Evolutionary conservation across 2,797 vertebrate species (phyloP).

Genomic region (Tinamus major): DNA sequence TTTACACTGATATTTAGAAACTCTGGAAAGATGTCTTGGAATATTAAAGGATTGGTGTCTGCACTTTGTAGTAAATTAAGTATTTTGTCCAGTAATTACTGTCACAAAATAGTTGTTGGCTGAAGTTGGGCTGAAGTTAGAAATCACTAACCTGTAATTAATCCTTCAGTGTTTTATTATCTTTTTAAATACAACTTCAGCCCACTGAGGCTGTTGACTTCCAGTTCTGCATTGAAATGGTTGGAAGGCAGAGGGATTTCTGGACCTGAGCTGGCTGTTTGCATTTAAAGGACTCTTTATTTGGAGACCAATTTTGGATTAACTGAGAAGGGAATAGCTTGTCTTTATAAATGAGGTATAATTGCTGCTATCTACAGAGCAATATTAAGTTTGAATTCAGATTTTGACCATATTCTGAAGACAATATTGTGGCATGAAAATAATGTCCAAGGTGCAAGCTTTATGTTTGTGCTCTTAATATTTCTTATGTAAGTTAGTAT

Average conservation of each 20-base stretch:
- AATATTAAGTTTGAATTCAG: not conserved
- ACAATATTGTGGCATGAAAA: not conserved
- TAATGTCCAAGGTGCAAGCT: not conserved
- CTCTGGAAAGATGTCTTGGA: not conserved
- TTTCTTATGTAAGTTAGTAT: not conserved
- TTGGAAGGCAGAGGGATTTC: not conserved
- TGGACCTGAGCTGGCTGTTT: not conserved
- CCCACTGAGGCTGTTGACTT: not conserved
- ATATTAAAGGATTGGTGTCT: not conserved
- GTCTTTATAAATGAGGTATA: not conserved
- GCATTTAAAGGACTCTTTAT: not conserved
- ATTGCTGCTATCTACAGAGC: not conserved
- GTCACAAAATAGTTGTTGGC: not conserved
- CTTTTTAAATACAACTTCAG: not conserved
- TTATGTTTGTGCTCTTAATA: not conserved
- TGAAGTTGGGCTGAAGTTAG: too few relatives aligned
- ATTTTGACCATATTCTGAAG: not conserved
- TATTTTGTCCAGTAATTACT: not conserved
- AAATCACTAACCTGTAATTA: too few relatives aligned
- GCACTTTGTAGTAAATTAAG: not conserved
- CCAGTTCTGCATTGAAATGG: not conserved
- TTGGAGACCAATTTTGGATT: conserved; percentile 8
- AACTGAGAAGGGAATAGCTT: not conserved
- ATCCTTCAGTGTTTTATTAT: too few relatives aligned
- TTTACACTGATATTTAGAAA: not conserved